Evolutionary conservation across 2,888 invertebrate species (phyloP).

Genomic region (Euplexia lucipara): DNA sequence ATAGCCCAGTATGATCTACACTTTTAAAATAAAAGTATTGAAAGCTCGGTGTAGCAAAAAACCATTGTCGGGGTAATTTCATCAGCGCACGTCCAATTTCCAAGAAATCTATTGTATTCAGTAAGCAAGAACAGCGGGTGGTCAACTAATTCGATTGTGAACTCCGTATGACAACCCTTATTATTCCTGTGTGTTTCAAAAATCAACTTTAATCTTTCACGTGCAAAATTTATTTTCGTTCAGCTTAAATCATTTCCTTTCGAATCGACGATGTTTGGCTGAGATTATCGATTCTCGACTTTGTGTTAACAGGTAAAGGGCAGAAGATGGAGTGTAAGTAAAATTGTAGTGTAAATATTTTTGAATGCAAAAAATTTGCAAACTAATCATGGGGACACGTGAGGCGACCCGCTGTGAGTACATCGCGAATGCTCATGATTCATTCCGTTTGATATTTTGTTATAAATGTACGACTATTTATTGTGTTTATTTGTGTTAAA

Average conservation of each 20-base stretch:
- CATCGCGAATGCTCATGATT: conserved; percentile 66
- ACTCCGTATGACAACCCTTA: conserved; percentile 72
- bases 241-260: conserved; percentile 11
- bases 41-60: conserved; percentile 54
- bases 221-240: conserved; percentile 38
- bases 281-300: conserved; percentile 25
- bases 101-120: conserved; percentile 82
- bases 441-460: conserved; percentile 67
- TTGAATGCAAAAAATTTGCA: conserved; percentile 75
- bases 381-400: conserved; percentile 87
- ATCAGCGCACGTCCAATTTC: conserved; percentile 75
- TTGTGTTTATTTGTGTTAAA: conserved; percentile 35
- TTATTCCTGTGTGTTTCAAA: conserved; percentile 40
- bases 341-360: conserved; percentile 59
- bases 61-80: conserved; percentile 75
- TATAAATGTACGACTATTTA: conserved; percentile 54
- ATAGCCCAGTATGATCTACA: too few relatives aligned
- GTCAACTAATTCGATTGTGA: conserved; percentile 86
- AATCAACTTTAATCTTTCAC: conserved; percentile 34
- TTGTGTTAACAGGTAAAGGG: not conserved
- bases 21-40: conserved; percentile 2
- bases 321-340: conserved; percentile 5
- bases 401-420: conserved; percentile 69
- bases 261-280: conserved; percentile 21
- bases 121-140: conserved; percentile 87